Conservation (phyloP, 2,797 vertebrate genomes). For the Streptopelia turtur region DNA sequence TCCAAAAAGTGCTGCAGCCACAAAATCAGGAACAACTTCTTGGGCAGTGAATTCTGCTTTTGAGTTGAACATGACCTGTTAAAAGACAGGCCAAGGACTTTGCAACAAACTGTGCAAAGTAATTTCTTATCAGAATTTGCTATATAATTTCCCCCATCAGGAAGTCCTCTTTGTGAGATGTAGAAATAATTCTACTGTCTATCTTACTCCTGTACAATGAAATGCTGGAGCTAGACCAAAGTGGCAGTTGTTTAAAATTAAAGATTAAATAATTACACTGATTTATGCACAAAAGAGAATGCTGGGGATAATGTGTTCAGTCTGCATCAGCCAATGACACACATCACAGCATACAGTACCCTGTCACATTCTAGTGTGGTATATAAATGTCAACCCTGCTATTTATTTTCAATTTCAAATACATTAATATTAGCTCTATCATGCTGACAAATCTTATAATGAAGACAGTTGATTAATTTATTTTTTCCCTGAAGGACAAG, state of each 20-base stretch:
- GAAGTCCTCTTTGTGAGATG: neutral
- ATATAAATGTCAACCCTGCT: constrained; percentile 17
- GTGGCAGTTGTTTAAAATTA: constrained; percentile 16
- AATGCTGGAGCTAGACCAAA: neutral
- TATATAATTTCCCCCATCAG: constrained; percentile 41
- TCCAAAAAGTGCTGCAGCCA: neutral
- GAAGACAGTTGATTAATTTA: constrained; percentile 2
- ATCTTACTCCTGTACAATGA: neutral
- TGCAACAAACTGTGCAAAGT: neutral
- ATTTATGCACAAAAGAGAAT: neutral
- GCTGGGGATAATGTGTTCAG: neutral
- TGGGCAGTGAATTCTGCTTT: neutral
- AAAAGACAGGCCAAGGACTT: constrained; percentile 42
- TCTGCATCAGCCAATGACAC: constrained; percentile 3
- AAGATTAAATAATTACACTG: constrained; percentile 49
- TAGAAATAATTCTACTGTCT: neutral
- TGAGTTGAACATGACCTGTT: neutral
- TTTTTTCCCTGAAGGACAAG: neutral
- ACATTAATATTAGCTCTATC: constrained; percentile 47
- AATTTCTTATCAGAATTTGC: constrained; percentile 29
- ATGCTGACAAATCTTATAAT: constrained; percentile 46
- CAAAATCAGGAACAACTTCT: neutral
- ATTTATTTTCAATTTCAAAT: constrained; percentile 65
- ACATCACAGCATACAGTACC: constrained; percentile 1
- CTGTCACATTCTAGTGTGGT: neutral